phyloP scores from a whole-genome alignment of 2,113 vertebrate species.

The Alligator sinensis region DNA sequence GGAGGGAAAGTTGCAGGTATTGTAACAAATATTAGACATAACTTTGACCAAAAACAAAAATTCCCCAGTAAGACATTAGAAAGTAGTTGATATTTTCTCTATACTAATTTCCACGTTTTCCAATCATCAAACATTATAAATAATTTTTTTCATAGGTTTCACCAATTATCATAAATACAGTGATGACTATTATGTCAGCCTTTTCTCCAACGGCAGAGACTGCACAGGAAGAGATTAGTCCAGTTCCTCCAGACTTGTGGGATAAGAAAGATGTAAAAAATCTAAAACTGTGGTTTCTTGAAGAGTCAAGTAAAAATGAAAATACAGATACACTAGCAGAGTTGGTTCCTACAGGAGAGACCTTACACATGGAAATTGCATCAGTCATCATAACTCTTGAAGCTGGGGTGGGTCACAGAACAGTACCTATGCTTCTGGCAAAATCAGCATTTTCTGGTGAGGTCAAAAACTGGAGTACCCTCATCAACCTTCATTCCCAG shows the following conservation, averaged over 20 bases:
- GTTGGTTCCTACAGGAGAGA: constrained; percentile 88
- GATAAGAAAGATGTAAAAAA: constrained; percentile 87
- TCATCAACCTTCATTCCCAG: constrained; percentile 89
- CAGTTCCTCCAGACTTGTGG: constrained; percentile 88
- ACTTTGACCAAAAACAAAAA: background rate
- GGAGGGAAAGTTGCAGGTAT: background rate
- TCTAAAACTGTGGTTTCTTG: constrained; percentile 96
- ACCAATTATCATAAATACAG: constrained; percentile 97
- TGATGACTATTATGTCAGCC: constrained; percentile 94
- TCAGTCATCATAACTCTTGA: constrained; percentile 94
- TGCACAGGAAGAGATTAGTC: constrained; percentile 81
- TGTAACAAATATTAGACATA: background rate
- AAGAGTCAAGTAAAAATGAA: constrained; percentile 84
- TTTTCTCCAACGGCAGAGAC: constrained; percentile 87
- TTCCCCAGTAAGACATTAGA: background rate
- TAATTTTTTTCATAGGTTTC: constrained; percentile 85
- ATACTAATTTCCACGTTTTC: background rate
- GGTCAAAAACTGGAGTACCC: constrained; percentile 92
- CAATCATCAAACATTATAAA: background rate
- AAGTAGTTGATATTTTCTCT: background rate
- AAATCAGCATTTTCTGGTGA: constrained; percentile 91
- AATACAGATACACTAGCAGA: constrained; percentile 67
- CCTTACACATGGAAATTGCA: constrained; percentile 85
- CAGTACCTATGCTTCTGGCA: constrained; percentile 96
- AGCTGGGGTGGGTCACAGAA: constrained; percentile 95